A percentile compares a stretch with the other conserved stretches of the same genome.
Evolutionary conservation across 2,113 vertebrate species (phyloP).

Genomic region (Equus przewalskii): DNA sequence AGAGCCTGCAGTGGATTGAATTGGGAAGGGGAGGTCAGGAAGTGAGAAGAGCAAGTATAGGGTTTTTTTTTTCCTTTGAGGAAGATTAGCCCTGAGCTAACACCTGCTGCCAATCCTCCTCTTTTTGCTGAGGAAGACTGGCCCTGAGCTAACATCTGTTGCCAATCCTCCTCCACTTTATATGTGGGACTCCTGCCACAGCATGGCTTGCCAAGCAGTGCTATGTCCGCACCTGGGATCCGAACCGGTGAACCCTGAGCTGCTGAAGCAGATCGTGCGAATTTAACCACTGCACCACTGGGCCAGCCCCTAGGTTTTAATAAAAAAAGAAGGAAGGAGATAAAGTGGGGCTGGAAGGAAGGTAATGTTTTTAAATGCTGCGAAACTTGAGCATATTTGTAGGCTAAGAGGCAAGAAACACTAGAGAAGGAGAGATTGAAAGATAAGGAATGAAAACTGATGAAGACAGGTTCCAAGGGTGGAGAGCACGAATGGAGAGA

Average conservation of each 20-base stretch:
- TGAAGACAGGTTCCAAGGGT: not conserved
- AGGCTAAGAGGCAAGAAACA: not conserved
- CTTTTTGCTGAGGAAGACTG: too few species aligned
- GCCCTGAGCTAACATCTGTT: too few species aligned
- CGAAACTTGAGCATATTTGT: not conserved
- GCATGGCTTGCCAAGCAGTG: too few species aligned
- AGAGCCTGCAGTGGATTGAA: not conserved
- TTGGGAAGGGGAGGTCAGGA: not conserved
- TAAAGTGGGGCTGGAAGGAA: not conserved
- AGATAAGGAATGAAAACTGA: not conserved
- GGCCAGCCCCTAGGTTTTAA: not conserved
- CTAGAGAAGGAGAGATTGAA: not conserved
- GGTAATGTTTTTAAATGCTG: not conserved
- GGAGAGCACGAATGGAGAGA: not conserved
- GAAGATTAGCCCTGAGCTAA: too few species aligned
- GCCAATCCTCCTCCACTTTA: too few species aligned
- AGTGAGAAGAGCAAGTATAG: not conserved
- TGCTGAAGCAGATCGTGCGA: too few species aligned
- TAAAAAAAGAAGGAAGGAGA: not conserved
- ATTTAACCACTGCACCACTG: too few species aligned
- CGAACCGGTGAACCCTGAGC: too few species aligned
- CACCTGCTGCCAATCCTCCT: too few species aligned
- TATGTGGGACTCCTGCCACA: too few species aligned
- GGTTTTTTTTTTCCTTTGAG: too few species aligned
- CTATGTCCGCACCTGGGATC: too few species aligned